phyloP scores from a whole-genome alignment of 2,797 vertebrate species.

The Malurus splendens region DNA sequence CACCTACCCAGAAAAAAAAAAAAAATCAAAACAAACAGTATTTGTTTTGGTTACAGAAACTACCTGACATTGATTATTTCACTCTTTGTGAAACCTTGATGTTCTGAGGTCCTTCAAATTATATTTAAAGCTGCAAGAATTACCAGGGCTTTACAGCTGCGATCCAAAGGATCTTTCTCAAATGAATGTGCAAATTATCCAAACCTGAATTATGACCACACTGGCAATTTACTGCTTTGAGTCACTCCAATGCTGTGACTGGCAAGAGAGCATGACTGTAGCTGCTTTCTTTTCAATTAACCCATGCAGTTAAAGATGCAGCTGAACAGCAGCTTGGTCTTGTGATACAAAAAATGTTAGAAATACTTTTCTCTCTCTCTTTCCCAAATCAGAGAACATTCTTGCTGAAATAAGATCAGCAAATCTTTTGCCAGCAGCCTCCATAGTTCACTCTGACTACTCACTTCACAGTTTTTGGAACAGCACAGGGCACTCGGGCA shows the following conservation, averaged over 20 bases:
- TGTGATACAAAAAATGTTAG: neutral
- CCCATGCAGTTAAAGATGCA: accelerated
- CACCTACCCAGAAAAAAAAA: neutral
- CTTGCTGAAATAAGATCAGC: neutral
- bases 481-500: accelerated
- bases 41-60: neutral
- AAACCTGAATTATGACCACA: neutral
- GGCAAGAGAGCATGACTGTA: neutral
- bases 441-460: accelerated
- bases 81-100: neutral
- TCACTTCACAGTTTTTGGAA: neutral
- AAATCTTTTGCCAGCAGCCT: neutral
- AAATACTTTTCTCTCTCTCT: neutral
- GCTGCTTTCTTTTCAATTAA: neutral
- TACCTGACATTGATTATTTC: neutral
- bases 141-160: neutral
- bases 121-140: neutral
- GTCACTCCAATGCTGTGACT: neutral
- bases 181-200: neutral
- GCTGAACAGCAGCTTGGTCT: neutral
- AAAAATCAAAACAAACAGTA: too few species aligned
- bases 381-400: neutral
- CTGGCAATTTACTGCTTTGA: neutral
- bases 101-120: neutral
- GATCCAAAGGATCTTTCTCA: neutral